Conservation (phyloP, 2,888 invertebrate genomes). For the Holacanthella duospinosa region DNA sequence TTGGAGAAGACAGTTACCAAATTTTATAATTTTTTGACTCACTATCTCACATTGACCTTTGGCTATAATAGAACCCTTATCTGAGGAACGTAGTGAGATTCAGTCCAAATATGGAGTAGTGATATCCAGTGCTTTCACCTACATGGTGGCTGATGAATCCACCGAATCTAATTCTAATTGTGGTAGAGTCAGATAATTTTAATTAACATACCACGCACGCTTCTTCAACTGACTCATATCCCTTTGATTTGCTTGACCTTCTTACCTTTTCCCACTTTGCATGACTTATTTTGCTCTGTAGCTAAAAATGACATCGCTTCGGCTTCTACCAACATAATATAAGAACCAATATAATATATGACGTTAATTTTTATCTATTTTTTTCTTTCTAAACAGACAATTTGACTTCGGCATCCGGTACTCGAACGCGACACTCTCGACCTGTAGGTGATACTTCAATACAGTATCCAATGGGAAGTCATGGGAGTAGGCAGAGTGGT, state of each 20-base stretch:
- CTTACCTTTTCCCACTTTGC: too few relatives aligned
- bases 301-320: too few relatives aligned
- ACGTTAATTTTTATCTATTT: too few relatives aligned
- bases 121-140: constrained; percentile 10
- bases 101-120: constrained; percentile 8
- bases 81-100: constrained; percentile 5
- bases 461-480: background rate
- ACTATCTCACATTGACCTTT: background rate
- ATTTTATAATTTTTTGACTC: background rate
- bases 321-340: too few relatives aligned
- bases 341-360: too few relatives aligned
- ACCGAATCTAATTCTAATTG: constrained; percentile 3
- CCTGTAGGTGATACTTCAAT: background rate
- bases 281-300: too few relatives aligned
- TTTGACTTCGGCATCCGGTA: background rate
- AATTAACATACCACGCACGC: too few relatives aligned
- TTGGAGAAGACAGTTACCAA: background rate
- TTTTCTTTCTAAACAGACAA: too few relatives aligned
- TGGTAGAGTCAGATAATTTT: too few relatives aligned
- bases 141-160: constrained; percentile 8
- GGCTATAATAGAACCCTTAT: constrained; percentile 4
- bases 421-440: background rate
- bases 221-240: too few relatives aligned
- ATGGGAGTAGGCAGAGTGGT: background rate
- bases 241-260: too few relatives aligned